Base-by-base conservation (phyloP, 2,797 vertebrate genomes). In the Prionace glauca region DNA sequence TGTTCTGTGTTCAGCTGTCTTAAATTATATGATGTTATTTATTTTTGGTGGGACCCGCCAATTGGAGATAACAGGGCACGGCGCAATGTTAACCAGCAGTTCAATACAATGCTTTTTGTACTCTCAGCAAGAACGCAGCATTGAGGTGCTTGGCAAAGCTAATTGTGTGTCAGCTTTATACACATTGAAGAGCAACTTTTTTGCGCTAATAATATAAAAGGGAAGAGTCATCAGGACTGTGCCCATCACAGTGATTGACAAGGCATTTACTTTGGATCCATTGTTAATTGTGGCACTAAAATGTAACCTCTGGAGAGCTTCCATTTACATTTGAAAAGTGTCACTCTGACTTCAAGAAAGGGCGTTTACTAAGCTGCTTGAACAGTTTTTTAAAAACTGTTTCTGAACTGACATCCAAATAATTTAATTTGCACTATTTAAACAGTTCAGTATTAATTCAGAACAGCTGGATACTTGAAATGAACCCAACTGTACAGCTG, bases 391-490 rank as follows among this genome's bases (percentile, higher is more conserved):
- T 5, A 32, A 60, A 95, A 74, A 77, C 71, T 32, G 71, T 74
- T 71, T 95, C 93, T 95, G 69, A 95, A 95, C 93, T 95, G 71
- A 32, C 93, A 95, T 95, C 71, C 71, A 74, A 95, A 50, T 95
- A 72, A 95, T 95, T 95, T 77, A 95, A 95, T 95, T 95, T 95
- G 41, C 50, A 77, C 93, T 95, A 26, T 95, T 95, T 77, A 95
- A 95, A 95, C 93, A 95, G 69, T 77, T 67, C 45, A 5, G 93
- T 95, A 77, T 71, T 95, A 95, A 95, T 95, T 95, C 93, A 56
- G 71, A n/a, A 71, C 93, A 95, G 93, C 93, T 95, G 93, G 93
- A 95, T 72, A 50, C 20, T 60, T 95, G 93, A 95, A 95, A 95
- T 45, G 71, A 77, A 74, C 77, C 93, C 93, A 95, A 72, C 71